phyloP scores from a whole-genome alignment of 1,140 invertebrate species.

The Octopus sinensis region DNA sequence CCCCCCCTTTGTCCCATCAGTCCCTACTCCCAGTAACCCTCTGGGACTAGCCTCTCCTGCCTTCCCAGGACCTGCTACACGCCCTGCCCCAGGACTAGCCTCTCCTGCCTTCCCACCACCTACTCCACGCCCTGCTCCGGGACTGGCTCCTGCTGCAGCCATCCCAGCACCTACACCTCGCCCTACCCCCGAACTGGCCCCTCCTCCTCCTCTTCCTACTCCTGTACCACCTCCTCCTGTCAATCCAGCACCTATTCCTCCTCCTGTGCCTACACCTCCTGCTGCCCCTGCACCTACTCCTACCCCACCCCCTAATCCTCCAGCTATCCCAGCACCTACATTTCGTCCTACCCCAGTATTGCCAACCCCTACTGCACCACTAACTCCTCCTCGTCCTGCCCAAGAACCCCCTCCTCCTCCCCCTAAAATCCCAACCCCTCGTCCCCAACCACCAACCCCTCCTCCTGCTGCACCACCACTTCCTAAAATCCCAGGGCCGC shows the following conservation, averaged over 20 bases:
- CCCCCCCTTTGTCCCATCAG: no score
- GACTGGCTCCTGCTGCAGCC: constrained; percentile 6
- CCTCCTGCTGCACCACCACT: neutral
- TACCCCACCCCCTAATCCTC: neutral
- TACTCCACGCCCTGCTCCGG: constrained; percentile 8
- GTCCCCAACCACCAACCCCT: constrained; percentile 1
- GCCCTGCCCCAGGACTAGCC: neutral
- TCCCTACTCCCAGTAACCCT: constrained; percentile 14
- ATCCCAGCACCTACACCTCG: constrained; percentile 21
- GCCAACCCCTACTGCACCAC: neutral
- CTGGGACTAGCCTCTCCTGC: constrained; percentile 16
- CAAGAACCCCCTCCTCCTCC: neutral
- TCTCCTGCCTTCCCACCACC: neutral
- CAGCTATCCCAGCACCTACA: neutral
- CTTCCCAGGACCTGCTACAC: neutral
- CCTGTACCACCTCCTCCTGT: no score
- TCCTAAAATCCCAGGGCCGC: constrained; percentile 20
- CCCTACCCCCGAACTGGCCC: neutral
- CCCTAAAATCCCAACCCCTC: constrained; percentile 6
- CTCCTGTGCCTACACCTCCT: constrained; percentile 14
- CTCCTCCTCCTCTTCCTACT: neutral
- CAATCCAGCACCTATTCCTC: neutral
- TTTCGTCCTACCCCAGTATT: neutral
- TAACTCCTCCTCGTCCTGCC: neutral
- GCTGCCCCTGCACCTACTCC: constrained; percentile 20